Conservation (phyloP, 2,797 vertebrate species). For the Uromys caudimaculatus region DNA sequence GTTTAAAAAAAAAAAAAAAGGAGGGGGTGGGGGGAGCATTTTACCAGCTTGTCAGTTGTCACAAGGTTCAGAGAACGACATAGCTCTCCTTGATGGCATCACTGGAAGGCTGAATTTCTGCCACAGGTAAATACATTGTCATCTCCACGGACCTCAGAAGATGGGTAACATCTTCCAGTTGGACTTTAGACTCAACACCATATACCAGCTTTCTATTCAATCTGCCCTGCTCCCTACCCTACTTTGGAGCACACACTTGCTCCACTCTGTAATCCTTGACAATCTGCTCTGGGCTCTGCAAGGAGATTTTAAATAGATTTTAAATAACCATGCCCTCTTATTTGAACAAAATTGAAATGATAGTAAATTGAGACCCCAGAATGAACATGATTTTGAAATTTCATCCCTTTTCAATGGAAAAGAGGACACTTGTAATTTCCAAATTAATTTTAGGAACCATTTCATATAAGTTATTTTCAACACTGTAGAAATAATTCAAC, state of each 20-base stretch:
- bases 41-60: neutral
- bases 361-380: neutral
- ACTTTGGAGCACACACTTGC: neutral
- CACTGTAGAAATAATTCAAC: neutral
- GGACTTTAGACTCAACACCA: neutral
- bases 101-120: neutral
- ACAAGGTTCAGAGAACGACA: neutral
- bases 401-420: neutral
- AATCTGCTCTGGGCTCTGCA: neutral
- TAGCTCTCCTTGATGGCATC: neutral
- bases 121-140: neutral
- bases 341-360: neutral
- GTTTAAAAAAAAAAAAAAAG: neutral
- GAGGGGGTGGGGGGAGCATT: too few species aligned
- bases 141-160: neutral
- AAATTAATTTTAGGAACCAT: neutral
- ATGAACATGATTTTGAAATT: slow-evolving; percentile 5
- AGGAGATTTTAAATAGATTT: neutral
- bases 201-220: neutral
- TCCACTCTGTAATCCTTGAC: neutral
- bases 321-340: neutral
- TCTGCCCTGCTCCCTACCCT: neutral
- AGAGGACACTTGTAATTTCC: neutral
- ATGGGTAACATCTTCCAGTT: neutral
- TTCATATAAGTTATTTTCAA: slow-evolving; percentile 6